A percentile compares a stretch with the other conserved stretches of the same genome.
Conservation (phyloP, 1,140 invertebrate genomes). For the Macrosteles quadrilineatus region DNA sequence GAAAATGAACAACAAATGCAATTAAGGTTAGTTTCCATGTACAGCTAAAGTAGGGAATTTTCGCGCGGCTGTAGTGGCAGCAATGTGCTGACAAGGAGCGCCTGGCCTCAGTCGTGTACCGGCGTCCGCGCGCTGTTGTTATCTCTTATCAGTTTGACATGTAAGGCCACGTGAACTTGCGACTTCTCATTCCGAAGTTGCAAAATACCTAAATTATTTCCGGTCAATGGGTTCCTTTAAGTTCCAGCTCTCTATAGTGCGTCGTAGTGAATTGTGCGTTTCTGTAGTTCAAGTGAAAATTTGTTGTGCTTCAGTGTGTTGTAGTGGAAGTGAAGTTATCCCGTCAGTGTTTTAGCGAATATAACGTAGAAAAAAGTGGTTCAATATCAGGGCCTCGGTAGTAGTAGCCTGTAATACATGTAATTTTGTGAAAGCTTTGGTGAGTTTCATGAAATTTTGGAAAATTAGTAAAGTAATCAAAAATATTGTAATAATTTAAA, state of each 20-base stretch:
- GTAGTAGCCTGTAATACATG: not conserved
- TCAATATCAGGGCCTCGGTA: not conserved
- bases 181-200: not conserved
- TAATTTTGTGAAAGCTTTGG: not conserved
- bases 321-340: too few species aligned
- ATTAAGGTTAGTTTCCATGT: too few species aligned
- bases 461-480: not conserved
- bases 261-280: too few species aligned
- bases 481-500: too few species aligned
- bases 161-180: constrained; percentile 9
- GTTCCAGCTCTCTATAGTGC: too few species aligned
- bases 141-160: not conserved
- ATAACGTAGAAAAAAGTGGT: too few species aligned
- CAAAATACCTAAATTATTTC: not conserved
- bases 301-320: too few species aligned
- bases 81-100: too few species aligned
- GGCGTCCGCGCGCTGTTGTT: not conserved
- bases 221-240: too few species aligned
- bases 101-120: not conserved
- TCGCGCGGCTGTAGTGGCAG: not conserved
- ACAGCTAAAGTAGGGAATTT: not conserved
- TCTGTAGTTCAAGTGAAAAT: too few species aligned
- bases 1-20: too few species aligned
- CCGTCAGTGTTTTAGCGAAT: too few species aligned
- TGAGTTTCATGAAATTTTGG: not conserved